Conservation (phyloP, 2,888 invertebrate genomes). For the Orchesellides sinensis region DNA sequence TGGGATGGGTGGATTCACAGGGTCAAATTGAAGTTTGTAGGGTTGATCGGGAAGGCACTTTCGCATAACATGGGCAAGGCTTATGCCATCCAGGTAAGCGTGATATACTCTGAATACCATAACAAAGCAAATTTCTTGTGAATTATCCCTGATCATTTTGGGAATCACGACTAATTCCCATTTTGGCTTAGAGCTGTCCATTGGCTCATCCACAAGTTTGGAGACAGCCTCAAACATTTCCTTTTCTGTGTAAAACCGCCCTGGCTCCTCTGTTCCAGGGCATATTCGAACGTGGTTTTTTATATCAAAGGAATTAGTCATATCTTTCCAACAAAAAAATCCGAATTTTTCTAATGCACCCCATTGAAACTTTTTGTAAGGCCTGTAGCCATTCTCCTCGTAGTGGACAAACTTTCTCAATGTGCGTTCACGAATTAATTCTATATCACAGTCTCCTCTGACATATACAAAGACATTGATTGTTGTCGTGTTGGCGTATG, state of each 20-base stretch:
- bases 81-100: slow-evolving; percentile 29
- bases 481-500: slow-evolving; percentile 14
- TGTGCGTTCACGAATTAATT: background rate
- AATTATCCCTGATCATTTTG: background rate
- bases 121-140: background rate
- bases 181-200: background rate
- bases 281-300: slow-evolving; percentile 17
- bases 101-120: slow-evolving; percentile 15
- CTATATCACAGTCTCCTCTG: slow-evolving; percentile 7
- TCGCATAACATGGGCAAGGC: slow-evolving; percentile 14
- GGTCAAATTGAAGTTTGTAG: slow-evolving; percentile 17
- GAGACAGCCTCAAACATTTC: slow-evolving; percentile 14
- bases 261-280: slow-evolving; percentile 8
- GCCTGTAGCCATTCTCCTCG: background rate
- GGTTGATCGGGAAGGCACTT: slow-evolving; percentile 16
- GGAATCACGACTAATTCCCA: slow-evolving; percentile 48
- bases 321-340: slow-evolving; percentile 45
- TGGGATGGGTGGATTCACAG: slow-evolving; percentile 29
- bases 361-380: slow-evolving; percentile 17
- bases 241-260: slow-evolving; percentile 16
- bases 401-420: slow-evolving; percentile 23
- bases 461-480: slow-evolving; percentile 16
- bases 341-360: slow-evolving; percentile 6
- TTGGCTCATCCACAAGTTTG: background rate
- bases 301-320: slow-evolving; percentile 16